Evolutionary conservation across 2,113 vertebrate genomes (phyloP).

Genomic region (Apteryx mantelli): DNA sequence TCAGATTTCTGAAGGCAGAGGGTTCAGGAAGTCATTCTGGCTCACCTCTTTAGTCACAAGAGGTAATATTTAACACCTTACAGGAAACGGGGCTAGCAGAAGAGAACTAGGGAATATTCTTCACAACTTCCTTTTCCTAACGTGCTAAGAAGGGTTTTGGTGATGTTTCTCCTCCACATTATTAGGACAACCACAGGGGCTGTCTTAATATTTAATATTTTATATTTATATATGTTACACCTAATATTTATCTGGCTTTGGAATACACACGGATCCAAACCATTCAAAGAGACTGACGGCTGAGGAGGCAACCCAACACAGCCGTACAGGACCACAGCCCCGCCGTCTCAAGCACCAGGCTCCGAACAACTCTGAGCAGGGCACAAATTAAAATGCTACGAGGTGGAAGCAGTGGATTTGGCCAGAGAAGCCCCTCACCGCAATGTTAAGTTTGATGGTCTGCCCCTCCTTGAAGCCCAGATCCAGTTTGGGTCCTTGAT

Average conservation of each 20-base stretch:
- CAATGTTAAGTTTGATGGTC: slow-evolving; percentile 96
- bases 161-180: neutral
- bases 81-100: neutral
- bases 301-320: neutral
- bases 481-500: slow-evolving; percentile 87
- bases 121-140: neutral
- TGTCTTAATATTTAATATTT: neutral
- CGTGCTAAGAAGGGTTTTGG: neutral
- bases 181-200: neutral
- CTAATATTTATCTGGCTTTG: neutral
- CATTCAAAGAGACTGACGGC: neutral
- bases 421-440: slow-evolving; percentile 78
- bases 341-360: neutral
- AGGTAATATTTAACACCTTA: neutral
- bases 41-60: too few species aligned
- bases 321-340: neutral
- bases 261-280: neutral
- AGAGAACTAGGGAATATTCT: neutral
- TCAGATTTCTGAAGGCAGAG: neutral
- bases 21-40: neutral
- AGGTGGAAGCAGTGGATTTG: neutral
- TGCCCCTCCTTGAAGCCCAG: slow-evolving; percentile 97
- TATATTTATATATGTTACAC: neutral
- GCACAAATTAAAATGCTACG: accelerated
- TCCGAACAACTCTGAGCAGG: neutral